Evolutionary conservation across 2,113 vertebrate species (phyloP), one percentile per base, ranked within the genome.

Genomic region (Xiphophorus maculatus): DNA sequence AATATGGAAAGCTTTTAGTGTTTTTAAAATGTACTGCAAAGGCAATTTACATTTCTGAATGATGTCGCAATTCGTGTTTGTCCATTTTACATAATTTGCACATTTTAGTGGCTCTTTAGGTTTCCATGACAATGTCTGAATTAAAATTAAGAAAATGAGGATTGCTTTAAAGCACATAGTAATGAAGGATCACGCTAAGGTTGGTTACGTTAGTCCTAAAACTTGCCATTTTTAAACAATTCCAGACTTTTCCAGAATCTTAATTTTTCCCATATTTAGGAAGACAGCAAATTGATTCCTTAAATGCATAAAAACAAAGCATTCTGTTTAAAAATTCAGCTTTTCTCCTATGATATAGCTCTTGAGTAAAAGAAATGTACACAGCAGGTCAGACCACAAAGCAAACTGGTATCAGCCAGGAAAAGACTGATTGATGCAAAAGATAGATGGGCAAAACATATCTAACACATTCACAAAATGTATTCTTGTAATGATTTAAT

Each of bases 1-100:
- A 69, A 71, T 66, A n/a, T 25, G 14, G 25, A 35, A 10, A 29
- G 29, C 65, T 42, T 61, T 44, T 65, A 76, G 51, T 63, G 64
- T 75, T 75, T 9, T 51, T n/a, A 12, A 44, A 40, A 73, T 73
- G 11, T 17, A 17, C 1, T 58, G 3, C 5, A 58, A 58, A 25
- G 10, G 7, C 10, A 58, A 58, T 22, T 29, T 25, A 37, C 61
- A 29, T 17, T 51, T 42, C 1, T 2, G 60, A 51, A 32, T 48
- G 5, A 48, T 19, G 15, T 22, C 44, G 1, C 4, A 48, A 48
- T 17, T 19, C 14, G 15, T 19, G 1, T 25, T 54, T 25, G 48
- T 54, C 17, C 48, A 54, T 54, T 25, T 54, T 22, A 54, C 51
- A 15, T 48, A 54, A 25, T 54, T n/a, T 54, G 44, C 17, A 17